Conservation (phyloP, 2,113 vertebrate species). For the Elephantulus edwardii region DNA sequence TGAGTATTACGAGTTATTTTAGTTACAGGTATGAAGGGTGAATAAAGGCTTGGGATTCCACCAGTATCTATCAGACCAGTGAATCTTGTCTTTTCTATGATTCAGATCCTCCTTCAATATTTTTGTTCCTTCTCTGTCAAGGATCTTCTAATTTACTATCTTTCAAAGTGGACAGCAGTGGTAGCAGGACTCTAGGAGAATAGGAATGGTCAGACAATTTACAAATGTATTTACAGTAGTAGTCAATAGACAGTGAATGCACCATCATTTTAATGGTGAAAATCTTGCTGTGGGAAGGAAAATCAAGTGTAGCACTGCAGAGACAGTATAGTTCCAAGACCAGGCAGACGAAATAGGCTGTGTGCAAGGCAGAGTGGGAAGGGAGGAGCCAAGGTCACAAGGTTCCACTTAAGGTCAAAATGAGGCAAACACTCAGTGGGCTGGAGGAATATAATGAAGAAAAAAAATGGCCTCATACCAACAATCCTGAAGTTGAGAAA, state of each 20-base stretch:
- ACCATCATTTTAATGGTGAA: background rate
- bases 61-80: too few relatives aligned
- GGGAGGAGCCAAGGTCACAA: background rate
- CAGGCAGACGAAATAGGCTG: background rate
- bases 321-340: background rate
- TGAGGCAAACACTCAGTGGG: background rate
- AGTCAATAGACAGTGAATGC: background rate
- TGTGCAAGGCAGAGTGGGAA: background rate
- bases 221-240: background rate
- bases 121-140: background rate
- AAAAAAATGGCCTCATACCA: too few relatives aligned
- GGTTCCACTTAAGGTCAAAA: background rate
- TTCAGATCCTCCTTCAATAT: too few relatives aligned
- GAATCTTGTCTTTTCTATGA: too few relatives aligned
- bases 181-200: too few relatives aligned
- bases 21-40: too few relatives aligned
- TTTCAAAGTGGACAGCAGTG: too few relatives aligned
- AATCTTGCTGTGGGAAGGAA: background rate
- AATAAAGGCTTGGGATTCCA: too few relatives aligned
- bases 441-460: background rate
- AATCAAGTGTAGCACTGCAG: background rate
- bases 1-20: too few relatives aligned
- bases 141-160: background rate
- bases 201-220: background rate
- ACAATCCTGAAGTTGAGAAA: too few relatives aligned